phyloP scores from a whole-genome alignment of 2,113 vertebrate genomes.

The Hydrolagus affinis region DNA sequence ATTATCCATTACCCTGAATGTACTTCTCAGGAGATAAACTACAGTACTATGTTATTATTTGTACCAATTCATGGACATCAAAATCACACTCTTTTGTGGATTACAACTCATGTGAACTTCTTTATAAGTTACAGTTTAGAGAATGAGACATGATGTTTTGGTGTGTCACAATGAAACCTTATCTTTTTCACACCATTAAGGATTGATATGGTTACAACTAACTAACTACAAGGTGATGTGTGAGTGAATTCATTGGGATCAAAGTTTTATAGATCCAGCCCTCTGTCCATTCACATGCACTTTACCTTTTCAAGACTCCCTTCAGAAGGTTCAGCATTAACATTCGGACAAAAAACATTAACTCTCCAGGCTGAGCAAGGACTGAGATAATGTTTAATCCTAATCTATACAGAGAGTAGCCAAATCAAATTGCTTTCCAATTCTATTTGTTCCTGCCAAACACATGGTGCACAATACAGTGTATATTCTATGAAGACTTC shows the following conservation, averaged over 20 bases:
- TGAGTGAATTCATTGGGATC: conserved; percentile 1
- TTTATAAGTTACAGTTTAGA: conserved; percentile 23
- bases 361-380: background rate
- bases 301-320: background rate
- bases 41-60: background rate
- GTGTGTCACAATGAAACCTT: conserved; percentile 26
- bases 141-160: conserved; percentile 24
- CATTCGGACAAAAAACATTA: background rate
- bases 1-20: background rate
- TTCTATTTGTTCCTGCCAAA: background rate
- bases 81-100: background rate
- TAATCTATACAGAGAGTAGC: background rate
- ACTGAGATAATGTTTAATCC: conserved; percentile 13
- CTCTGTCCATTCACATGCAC: background rate
- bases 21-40: background rate
- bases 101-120: background rate
- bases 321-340: conserved; percentile 1
- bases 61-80: conserved; percentile 9
- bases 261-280: conserved; percentile 8
- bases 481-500: too few relatives aligned
- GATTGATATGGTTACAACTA: conserved; percentile 2
- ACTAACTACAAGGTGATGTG: conserved; percentile 16
- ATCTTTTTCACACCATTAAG: conserved; percentile 31
- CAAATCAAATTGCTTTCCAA: background rate
- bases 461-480: background rate